A percentile compares a stretch with the other conserved stretches of the same genome.
These are phyloP conservation scores for Cheracebus regulus DNA, from an alignment of 2,797 vertebrate species.

Conservation along the genomic window DNA sequence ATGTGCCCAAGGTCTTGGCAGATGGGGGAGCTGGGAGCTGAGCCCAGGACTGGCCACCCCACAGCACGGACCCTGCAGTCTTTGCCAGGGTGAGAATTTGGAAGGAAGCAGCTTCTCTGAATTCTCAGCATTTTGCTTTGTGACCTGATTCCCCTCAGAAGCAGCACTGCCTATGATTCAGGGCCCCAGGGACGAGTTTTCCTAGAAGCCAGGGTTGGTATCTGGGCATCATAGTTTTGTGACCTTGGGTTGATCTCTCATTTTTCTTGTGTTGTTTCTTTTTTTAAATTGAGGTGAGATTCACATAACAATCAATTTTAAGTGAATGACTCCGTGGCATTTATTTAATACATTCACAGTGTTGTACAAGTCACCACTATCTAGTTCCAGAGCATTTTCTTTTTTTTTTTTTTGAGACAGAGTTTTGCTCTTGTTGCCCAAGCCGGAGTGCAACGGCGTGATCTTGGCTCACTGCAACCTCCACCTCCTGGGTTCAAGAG, in stretches of 20 bases:
- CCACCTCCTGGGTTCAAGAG: not conserved
- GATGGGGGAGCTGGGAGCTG: rapidly evolving
- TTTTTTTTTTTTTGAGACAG: not conserved
- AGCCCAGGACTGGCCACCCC: not conserved
- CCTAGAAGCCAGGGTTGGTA: not conserved
- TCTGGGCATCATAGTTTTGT: not conserved
- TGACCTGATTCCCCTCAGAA: not conserved
- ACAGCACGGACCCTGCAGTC: not conserved
- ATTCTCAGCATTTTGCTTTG: not conserved
- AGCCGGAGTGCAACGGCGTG: not conserved
- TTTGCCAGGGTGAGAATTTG: not conserved
- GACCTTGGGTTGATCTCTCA: not conserved
- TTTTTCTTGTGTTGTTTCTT: not conserved
- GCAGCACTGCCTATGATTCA: not conserved
- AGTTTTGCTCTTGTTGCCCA: not conserved
- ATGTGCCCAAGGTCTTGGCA: not conserved
- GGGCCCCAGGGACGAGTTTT: not conserved
- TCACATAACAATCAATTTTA: not conserved
- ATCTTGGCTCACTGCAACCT: not conserved
- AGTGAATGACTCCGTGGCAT: not conserved
- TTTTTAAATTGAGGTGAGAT: not conserved
- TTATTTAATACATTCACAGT: not conserved
- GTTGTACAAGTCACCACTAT: not conserved
- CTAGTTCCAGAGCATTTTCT: not conserved
- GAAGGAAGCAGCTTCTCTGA: not conserved